Base-by-base conservation (phyloP, 2,888 invertebrate species). In the Coleophora flavipennella region DNA sequence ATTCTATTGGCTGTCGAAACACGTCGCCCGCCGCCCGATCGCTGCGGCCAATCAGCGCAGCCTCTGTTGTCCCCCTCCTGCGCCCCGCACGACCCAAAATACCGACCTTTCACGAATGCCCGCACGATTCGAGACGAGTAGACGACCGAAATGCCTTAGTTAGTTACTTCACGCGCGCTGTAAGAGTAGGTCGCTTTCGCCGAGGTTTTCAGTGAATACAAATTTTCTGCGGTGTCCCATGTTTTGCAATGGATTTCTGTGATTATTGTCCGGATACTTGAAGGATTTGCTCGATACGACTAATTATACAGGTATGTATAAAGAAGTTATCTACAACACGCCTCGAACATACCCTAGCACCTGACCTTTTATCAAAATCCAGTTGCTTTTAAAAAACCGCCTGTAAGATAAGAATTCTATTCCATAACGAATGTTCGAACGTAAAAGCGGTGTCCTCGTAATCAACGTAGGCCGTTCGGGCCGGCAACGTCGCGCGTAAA, bases 371-470 rank as follows among this genome's bases (percentile, higher is more conserved):
- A 20, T 20, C 20, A 47, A 43, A 54, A 45, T 8, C 29, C 29
- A 29, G 3, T 8, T 20, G 3, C 48, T 39, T 38, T 49, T 40
- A 25, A 49, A 61, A 65, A 58, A 57, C 53, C 50, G 42, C 51
- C 55, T 50, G 55, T 59, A 74, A 58, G n/a, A n/a, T 59, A 74
- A 10, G 62, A 57, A 49, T 55, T 46, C 54, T 62, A 67, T 67
- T 66, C 62, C 61, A 59, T 65, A 62, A 68, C 75, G 78, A 71
- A 74, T 76, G 72, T 79, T 80, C 67, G 67, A 79, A 83, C 83
- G 81, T 83, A 81, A 81, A 81, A 81, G 78, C 80, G 74, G 77
- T 83, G 83, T 84, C 83, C 83, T 84, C 83, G 83, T 83, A 84
- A 83, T 83, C 77, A 83, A 83, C 83, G 83, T 84, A 83, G 81